Conservation (phyloP, 2,113 vertebrate genomes). For the Bathybates hornii region DNA sequence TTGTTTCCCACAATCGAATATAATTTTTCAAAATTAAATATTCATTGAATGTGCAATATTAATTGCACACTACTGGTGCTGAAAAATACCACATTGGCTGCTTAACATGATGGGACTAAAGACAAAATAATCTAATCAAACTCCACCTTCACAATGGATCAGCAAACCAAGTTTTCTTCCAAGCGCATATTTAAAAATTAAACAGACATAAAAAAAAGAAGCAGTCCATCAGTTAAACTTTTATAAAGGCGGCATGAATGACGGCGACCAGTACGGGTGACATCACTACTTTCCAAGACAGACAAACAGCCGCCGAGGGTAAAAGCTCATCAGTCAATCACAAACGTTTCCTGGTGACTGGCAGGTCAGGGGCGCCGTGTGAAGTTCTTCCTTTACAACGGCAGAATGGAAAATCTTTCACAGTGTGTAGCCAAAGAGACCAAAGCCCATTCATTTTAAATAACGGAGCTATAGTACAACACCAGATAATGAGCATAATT, state of each 20-base stretch:
- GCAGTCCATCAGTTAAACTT: background rate
- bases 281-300: conserved; percentile 38
- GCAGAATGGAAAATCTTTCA: conserved; percentile 20
- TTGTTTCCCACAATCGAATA: background rate
- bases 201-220: background rate
- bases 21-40: background rate
- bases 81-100: background rate
- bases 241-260: background rate
- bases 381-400: conserved; percentile 14
- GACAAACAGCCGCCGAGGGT: background rate
- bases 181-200: background rate
- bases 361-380: conserved; percentile 27
- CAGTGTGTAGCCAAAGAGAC: conserved; percentile 8
- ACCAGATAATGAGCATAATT: conserved; percentile 66
- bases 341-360: conserved; percentile 35
- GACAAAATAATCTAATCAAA: background rate
- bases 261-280: background rate
- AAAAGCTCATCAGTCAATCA: conserved; percentile 43
- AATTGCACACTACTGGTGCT: background rate
- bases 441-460: conserved; percentile 60
- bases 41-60: background rate
- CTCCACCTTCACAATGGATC: background rate
- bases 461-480: conserved; percentile 39
- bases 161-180: background rate
- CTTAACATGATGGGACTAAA: background rate